Percentiles rank a stretch among this genome's conserved stretches.
phyloP scores from a whole-genome alignment of 2,113 vertebrate genomes.

The Oryzias curvinotus region DNA sequence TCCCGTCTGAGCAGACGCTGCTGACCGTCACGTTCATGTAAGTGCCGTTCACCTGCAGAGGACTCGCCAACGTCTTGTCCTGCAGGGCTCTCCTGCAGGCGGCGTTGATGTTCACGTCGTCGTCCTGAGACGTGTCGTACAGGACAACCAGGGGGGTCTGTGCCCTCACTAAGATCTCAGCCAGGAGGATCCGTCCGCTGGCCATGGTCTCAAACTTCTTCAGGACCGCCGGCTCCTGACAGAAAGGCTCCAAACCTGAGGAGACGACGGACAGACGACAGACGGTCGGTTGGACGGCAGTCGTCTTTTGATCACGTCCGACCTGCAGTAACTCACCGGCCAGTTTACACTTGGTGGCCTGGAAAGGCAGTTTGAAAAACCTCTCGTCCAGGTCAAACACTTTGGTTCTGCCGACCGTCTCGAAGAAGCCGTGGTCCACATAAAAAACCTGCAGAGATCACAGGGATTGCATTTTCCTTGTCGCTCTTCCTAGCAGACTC shows the following conservation, averaged over 20 bases:
- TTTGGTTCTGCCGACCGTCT: constrained; percentile 84
- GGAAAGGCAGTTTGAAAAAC: constrained; percentile 88
- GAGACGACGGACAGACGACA: accelerated
- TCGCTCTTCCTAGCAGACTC: not conserved
- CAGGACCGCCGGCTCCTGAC: constrained; percentile 83
- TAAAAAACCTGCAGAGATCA: constrained; percentile 82
- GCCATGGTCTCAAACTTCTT: constrained; percentile 87
- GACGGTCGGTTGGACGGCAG: not conserved
- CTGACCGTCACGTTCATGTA: constrained; percentile 88
- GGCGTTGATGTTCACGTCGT: constrained; percentile 95
- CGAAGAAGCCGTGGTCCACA: constrained; percentile 93
- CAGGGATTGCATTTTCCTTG: not conserved
- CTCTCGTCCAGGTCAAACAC: constrained; percentile 84
- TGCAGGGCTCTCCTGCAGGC: constrained; percentile 86
- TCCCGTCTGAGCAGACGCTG: constrained; percentile 92
- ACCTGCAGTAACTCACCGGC: constrained; percentile 83
- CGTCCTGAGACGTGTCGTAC: constrained; percentile 96
- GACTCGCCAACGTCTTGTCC: constrained; percentile 84
- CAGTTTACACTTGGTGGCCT: constrained; percentile 90
- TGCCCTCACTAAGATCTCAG: constrained; percentile 88
- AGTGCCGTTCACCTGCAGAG: constrained; percentile 83
- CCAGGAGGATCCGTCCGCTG: constrained; percentile 88
- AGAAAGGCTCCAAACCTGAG: constrained; percentile 88
- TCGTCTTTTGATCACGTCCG: not conserved
- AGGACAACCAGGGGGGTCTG: constrained; percentile 87